phyloP scores from a whole-genome alignment of 2,888 invertebrate species.

The Aspidiotus destructor region DNA sequence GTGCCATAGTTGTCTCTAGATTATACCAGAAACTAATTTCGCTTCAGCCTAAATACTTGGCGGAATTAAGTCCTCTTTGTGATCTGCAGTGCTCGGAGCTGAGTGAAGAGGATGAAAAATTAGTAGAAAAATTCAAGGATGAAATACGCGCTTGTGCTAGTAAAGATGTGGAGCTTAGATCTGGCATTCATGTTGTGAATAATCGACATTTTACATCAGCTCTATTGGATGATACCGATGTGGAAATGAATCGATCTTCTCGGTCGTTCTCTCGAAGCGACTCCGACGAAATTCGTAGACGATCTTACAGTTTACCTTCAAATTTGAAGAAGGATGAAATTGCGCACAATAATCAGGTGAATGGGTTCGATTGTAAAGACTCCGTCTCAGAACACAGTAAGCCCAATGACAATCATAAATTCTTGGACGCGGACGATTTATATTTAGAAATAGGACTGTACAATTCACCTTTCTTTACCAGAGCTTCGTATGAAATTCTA shows the following conservation, averaged over 20 bases:
- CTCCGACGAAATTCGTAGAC: conserved; percentile 23
- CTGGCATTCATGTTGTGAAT: conserved; percentile 43
- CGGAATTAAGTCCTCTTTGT: conserved; percentile 41
- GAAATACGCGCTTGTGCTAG: conserved; percentile 5
- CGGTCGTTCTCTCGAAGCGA: conserved; percentile 3
- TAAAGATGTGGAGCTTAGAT: conserved; percentile 38
- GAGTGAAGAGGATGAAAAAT: neutral
- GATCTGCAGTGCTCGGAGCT: conserved; percentile 47
- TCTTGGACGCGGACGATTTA: conserved; percentile 10
- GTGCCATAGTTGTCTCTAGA: conserved; percentile 51
- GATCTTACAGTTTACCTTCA: conserved; percentile 27
- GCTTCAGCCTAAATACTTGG: conserved; percentile 4
- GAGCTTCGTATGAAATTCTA: conserved; percentile 38
- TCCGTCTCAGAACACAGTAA: neutral
- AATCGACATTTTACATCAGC: conserved; percentile 36
- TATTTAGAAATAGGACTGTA: conserved; percentile 32
- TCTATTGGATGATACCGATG: conserved; percentile 11
- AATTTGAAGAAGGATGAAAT: conserved; percentile 15
- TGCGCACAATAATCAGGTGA: neutral
- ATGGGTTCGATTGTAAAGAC: neutral
- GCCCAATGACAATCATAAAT: neutral
- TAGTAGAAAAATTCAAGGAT: conserved; percentile 24
- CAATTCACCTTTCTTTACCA: conserved; percentile 36
- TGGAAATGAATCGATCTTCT: neutral
- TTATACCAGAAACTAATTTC: conserved; percentile 47